Base-by-base conservation (phyloP, 2,888 invertebrate species). In the Agrypnus murinus region DNA sequence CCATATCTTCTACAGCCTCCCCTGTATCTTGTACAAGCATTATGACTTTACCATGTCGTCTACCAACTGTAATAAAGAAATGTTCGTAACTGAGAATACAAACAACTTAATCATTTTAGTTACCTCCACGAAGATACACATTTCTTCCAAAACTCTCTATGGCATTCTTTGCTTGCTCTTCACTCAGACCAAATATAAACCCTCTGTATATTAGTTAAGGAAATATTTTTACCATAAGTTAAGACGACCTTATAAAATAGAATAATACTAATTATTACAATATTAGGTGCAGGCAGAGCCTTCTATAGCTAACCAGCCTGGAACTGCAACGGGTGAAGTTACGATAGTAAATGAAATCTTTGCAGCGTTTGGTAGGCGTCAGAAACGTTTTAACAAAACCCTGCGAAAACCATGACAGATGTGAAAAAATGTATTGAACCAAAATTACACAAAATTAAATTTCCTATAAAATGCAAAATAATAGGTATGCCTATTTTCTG, bases 121-220 rank as follows among this genome's bases (percentile, higher is more conserved):
- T 87, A 89, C 93, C 89, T 72, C 92, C 90, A 86, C 90, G 91
- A 4, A 92, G 80, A 74, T 91, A 88, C 0, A 93, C 86, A 79
- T 87, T 87, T 34, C 90, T 86, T 32, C 78, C 91, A 87, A 79
- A 89, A 89, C 75, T 86, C 85, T 77, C 86, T 34, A 94, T 86
- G 0, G 91, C 87, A 80, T 89, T 89, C 82, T 93, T 90, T 40
- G 92, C 90, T 81, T 92, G 90, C 76, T 89, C 89, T 81, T 91
- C 91, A 58, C 89, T 91, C 2, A 94, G 84, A 2, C 94, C 94
- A 80, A 94, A 89, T 73, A 94, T 87, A 69, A 90, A 87, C 9
- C 91, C 92, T 77, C 91, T 91, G 15, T 2, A 12, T 4, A 14
- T 25, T 7, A 34, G 38, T 36, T 36, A 55, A 55, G 40, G 40